Evolutionary conservation across 2,888 invertebrate genomes (phyloP).

Genomic region (Andrena camellia): DNA sequence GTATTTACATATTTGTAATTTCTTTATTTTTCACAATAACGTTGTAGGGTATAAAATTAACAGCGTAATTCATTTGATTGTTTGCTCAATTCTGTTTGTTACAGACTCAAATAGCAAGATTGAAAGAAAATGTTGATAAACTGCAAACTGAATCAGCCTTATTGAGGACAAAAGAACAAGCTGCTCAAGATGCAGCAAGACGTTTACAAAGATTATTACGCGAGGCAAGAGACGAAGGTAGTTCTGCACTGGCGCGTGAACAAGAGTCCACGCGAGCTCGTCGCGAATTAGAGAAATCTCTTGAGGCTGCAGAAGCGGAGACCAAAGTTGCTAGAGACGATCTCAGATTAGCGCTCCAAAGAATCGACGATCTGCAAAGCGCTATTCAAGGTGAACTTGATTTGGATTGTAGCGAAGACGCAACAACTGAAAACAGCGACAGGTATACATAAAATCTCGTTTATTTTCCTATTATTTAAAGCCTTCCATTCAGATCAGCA

Average conservation of each 20-base stretch:
- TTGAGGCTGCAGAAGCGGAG: constrained; percentile 90
- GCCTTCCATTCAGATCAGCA: not conserved
- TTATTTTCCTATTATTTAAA: not conserved
- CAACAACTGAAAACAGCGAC: constrained; percentile 87
- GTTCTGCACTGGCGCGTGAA: constrained; percentile 90
- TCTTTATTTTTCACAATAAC: not conserved
- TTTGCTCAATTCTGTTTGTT: constrained; percentile 16
- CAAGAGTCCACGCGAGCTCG: constrained; percentile 91
- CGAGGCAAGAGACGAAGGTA: constrained; percentile 93
- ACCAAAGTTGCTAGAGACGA: constrained; percentile 91
- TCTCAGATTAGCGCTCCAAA: constrained; percentile 93
- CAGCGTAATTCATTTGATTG: not conserved
- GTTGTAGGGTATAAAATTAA: not conserved
- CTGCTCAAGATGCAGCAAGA: constrained; percentile 92
- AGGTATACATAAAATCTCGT: constrained; percentile 85
- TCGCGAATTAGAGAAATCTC: constrained; percentile 91
- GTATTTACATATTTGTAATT: not conserved
- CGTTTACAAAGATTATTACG: constrained; percentile 90
- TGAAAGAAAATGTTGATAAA: constrained; percentile 91
- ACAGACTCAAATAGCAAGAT: constrained; percentile 87
- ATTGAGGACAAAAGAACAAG: constrained; percentile 90
- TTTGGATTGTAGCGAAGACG: constrained; percentile 88
- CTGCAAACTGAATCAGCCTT: constrained; percentile 90
- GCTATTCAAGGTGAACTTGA: constrained; percentile 95
- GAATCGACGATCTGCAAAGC: constrained; percentile 96